These are phyloP conservation scores for Terrapene triunguis DNA, from an alignment of 2,113 vertebrate genomes.

Conservation along the genomic window DNA sequence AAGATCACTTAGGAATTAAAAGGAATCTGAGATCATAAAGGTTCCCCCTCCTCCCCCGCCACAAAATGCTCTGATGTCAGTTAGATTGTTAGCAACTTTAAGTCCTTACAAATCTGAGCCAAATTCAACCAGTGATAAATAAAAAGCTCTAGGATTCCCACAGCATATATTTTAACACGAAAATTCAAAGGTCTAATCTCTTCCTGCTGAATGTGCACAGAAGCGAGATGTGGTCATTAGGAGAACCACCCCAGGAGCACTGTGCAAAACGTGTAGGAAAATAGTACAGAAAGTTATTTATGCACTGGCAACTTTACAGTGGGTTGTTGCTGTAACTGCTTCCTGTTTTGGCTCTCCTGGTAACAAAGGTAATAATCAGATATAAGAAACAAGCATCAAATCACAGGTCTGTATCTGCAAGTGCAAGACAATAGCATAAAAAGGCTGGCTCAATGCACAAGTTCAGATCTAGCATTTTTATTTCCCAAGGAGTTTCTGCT, in stretches of 20 bases:
- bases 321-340: neutral
- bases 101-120: neutral
- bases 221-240: neutral
- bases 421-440: neutral
- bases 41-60: neutral
- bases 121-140: neutral
- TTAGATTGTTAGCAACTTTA: neutral
- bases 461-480: neutral
- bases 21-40: neutral
- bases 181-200: neutral
- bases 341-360: neutral
- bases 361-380: neutral
- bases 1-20: neutral
- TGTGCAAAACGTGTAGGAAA: neutral
- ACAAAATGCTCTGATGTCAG: neutral
- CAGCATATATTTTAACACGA: neutral
- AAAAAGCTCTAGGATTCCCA: neutral
- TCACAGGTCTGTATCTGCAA: neutral
- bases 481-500: neutral
- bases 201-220: neutral
- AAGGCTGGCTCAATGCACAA: neutral
- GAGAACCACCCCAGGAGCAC: neutral
- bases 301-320: neutral
- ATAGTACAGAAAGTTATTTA: neutral
- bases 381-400: neutral